phyloP scores from a whole-genome alignment of 2,113 vertebrate species.

The Tragelaphus imberbis region DNA sequence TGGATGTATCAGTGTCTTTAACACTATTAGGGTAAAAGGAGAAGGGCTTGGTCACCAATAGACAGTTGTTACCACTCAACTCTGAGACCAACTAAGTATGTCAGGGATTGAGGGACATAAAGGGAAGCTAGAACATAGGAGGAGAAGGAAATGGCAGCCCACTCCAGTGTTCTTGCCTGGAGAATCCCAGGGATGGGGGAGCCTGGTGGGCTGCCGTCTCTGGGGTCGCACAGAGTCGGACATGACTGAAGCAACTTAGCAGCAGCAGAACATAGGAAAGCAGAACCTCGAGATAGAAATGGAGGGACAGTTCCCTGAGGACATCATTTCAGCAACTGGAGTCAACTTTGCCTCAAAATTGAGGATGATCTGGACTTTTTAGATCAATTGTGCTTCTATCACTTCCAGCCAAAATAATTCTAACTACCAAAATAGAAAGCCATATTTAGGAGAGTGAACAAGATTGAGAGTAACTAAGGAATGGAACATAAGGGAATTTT shows the following conservation, averaged over 20 bases:
- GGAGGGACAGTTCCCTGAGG: not conserved
- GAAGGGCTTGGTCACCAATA: not conserved
- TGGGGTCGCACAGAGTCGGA: too few relatives aligned
- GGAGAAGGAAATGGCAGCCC: too few relatives aligned
- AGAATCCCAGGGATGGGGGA: too few relatives aligned
- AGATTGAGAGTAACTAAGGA: not conserved
- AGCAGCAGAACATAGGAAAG: too few relatives aligned
- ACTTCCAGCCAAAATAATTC: not conserved
- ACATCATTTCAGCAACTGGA: not conserved
- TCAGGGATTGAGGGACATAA: not conserved
- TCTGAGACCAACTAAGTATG: not conserved
- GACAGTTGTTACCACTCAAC: not conserved
- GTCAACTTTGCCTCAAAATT: not conserved
- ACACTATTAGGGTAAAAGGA: not conserved
- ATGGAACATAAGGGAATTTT: slow-evolving; percentile 20
- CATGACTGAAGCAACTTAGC: too few relatives aligned
- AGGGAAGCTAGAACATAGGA: not conserved
- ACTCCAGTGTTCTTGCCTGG: too few relatives aligned
- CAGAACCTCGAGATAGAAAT: not conserved
- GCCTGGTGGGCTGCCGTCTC: too few relatives aligned
- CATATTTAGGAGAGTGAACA: not conserved
- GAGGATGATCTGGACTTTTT: not conserved
- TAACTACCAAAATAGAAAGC: slow-evolving; percentile 10
- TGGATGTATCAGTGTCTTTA: not conserved
- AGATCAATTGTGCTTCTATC: not conserved